A percentile compares a stretch with the other conserved stretches of the same genome.
These are phyloP conservation scores for Labrus mixtus DNA, from an alignment of 2,113 vertebrate genomes.

Conservation along the genomic window DNA sequence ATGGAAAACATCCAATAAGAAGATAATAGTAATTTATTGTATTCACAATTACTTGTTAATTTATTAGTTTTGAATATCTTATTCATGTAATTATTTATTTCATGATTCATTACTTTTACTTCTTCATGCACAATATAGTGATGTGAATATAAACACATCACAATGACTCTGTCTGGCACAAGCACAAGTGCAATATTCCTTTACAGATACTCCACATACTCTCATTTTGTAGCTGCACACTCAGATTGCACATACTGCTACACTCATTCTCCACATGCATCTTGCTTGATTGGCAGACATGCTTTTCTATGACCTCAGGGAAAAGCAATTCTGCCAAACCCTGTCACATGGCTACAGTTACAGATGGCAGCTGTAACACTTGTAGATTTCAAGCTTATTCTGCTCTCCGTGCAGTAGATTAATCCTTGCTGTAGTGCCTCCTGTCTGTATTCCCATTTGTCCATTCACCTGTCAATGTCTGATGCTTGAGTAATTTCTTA, in stretches of 20 bases:
- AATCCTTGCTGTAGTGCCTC: conserved; percentile 66
- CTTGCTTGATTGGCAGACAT: conserved; percentile 72
- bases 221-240: conserved; percentile 13
- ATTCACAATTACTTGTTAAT: neutral
- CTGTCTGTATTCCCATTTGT: conserved; percentile 73
- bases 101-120: neutral
- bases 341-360: conserved; percentile 52
- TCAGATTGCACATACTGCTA: conserved; percentile 49
- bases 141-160: neutral
- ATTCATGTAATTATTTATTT: conserved; percentile 1
- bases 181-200: neutral
- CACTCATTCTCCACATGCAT: conserved; percentile 58
- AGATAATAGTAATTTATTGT: too few species aligned
- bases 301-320: conserved; percentile 68
- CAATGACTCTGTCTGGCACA: neutral
- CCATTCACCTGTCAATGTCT: conserved; percentile 70
- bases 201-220: conserved; percentile 18
- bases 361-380: conserved; percentile 51
- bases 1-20: too few species aligned
- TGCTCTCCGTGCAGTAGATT: conserved; percentile 48
- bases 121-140: neutral
- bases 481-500: conserved; percentile 2
- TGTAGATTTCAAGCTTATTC: conserved; percentile 40
- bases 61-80: neutral
- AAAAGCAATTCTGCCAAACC: conserved; percentile 78